Percentiles rank a stretch among this genome's conserved stretches.
Evolutionary conservation across 2,113 vertebrate species (phyloP).

Genomic region (Trematomus loennbergii): DNA sequence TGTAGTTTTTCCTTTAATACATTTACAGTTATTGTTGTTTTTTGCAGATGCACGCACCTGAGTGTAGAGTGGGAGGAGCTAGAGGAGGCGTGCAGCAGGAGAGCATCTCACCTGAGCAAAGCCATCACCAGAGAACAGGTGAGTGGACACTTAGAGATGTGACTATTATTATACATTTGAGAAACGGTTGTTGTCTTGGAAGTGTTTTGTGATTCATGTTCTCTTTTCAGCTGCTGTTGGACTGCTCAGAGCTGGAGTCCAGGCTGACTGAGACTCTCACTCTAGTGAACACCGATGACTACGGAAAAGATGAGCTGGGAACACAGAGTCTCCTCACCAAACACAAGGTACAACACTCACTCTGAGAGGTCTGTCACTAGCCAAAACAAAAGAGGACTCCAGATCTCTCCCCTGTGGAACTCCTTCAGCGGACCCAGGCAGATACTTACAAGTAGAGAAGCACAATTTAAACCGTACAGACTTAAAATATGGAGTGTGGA

Average conservation of each 20-base stretch:
- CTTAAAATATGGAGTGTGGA: no score
- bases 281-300: constrained; percentile 85
- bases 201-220: background rate
- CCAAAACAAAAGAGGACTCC: background rate
- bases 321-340: constrained; percentile 86
- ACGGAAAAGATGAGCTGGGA: constrained; percentile 83
- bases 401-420: background rate
- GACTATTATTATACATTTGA: background rate
- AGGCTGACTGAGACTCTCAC: constrained; percentile 83
- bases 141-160: background rate
- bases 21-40: background rate
- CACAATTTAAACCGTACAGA: no score
- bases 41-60: constrained; percentile 78
- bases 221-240: constrained; percentile 84
- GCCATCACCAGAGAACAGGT: constrained; percentile 88
- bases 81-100: constrained; percentile 83
- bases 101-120: constrained; percentile 82
- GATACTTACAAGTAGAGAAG: background rate
- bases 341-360: constrained; percentile 84
- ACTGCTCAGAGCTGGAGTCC: constrained; percentile 87
- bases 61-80: constrained; percentile 85
- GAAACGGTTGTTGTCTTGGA: no score
- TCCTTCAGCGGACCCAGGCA: background rate
- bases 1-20: background rate
- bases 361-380: background rate